phyloP scores from a whole-genome alignment of 2,113 vertebrate species.

The Tricholaema leucomelas region DNA sequence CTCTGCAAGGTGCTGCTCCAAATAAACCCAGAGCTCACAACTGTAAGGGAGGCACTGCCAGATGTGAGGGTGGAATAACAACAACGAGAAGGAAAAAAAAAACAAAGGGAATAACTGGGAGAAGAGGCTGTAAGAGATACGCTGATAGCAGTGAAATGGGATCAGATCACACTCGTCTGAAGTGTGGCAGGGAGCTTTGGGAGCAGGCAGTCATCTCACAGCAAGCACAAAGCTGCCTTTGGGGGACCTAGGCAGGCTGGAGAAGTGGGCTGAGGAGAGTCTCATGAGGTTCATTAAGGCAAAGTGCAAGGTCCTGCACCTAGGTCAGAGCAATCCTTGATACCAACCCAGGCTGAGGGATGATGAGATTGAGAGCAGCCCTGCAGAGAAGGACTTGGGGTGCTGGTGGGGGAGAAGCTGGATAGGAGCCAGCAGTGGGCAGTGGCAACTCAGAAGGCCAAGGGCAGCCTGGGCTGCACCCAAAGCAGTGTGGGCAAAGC shows the following conservation, averaged over 20 bases:
- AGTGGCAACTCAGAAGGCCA: no score
- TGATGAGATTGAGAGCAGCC: no score
- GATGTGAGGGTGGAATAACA: neutral
- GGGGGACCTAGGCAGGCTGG: neutral
- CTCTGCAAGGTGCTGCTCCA: neutral
- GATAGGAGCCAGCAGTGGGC: no score
- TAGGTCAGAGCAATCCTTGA: no score
- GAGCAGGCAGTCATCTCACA: neutral
- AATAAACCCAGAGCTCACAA: neutral
- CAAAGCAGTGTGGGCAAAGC: no score
- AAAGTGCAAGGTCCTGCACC: no score
- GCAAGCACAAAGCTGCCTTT: rapidly evolving
- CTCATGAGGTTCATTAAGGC: no score
- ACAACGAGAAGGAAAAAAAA: neutral
- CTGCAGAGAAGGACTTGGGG: no score
- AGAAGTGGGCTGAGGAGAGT: no score
- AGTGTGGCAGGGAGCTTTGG: neutral
- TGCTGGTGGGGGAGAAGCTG: no score
- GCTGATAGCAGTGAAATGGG: neutral
- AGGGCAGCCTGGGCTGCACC: no score
- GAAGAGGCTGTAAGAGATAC: neutral
- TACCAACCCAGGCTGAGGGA: no score
- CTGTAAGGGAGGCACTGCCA: neutral
- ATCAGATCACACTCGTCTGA: neutral
- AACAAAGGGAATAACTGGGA: neutral